These are phyloP conservation scores for Frieseomelitta varia DNA, from an alignment of 1,140 invertebrate species.

Conservation along the genomic window DNA sequence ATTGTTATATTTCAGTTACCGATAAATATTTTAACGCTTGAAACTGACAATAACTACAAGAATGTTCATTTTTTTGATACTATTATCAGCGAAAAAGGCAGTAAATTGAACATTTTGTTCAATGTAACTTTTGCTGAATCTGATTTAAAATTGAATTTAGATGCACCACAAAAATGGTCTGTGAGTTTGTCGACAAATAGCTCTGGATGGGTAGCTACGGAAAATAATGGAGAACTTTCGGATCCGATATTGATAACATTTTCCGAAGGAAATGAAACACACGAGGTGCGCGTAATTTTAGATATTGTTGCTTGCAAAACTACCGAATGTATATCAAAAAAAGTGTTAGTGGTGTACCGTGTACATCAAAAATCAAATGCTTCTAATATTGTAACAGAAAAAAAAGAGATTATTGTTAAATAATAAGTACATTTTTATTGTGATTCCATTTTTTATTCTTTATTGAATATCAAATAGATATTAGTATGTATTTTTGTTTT, in stretches of 20 bases:
- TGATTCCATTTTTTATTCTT: not conserved
- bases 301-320: constrained; percentile 80
- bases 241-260: constrained; percentile 76
- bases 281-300: constrained; percentile 76
- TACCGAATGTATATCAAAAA: constrained; percentile 80
- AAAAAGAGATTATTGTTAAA: constrained; percentile 65
- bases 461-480: not conserved
- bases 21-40: constrained; percentile 73
- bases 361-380: constrained; percentile 75
- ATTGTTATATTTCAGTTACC: constrained; percentile 81
- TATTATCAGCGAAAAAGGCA: constrained; percentile 80
- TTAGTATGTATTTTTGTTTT: not conserved
- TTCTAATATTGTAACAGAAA: constrained; percentile 61
- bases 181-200: constrained; percentile 72
- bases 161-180: constrained; percentile 86
- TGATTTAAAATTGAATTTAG: constrained; percentile 85
- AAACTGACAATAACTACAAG: constrained; percentile 64
- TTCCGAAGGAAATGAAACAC: constrained; percentile 65
- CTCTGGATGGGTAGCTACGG: constrained; percentile 70
- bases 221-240: constrained; percentile 71
- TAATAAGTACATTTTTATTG: constrained; percentile 19
- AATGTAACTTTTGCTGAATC: constrained; percentile 78
- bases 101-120: constrained; percentile 80
- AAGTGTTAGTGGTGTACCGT: constrained; percentile 76
- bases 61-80: constrained; percentile 79